phyloP scores from a whole-genome alignment of 1,140 invertebrate species.

The Sycophila sp. region DNA sequence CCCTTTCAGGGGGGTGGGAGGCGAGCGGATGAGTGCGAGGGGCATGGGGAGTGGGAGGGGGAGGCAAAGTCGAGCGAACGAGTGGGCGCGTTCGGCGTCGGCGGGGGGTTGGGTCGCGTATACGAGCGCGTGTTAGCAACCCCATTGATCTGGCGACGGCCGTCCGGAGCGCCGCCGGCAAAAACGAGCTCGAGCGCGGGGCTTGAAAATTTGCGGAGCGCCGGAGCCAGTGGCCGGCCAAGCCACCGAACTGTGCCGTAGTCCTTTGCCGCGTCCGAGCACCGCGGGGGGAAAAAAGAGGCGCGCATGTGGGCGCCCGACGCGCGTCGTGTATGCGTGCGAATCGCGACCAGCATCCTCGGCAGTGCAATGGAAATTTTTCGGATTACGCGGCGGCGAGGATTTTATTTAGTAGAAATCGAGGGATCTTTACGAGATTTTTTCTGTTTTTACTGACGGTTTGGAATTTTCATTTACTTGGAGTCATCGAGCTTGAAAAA shows the following conservation, averaged over 20 bases:
- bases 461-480: too few relatives aligned
- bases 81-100: not conserved
- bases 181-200: constrained; percentile 46
- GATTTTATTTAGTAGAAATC: too few relatives aligned
- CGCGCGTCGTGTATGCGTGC: too few relatives aligned
- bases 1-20: too few relatives aligned
- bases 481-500: too few relatives aligned
- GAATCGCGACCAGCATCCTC: too few relatives aligned
- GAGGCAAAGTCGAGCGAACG: constrained; percentile 35
- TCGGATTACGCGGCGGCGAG: too few relatives aligned
- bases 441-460: too few relatives aligned
- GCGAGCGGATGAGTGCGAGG: not conserved
- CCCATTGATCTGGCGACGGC: constrained; percentile 65
- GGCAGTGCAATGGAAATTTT: too few relatives aligned
- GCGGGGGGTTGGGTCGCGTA: constrained; percentile 50
- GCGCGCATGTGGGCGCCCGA: too few relatives aligned
- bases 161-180: constrained; percentile 64
- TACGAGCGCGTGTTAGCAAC: constrained; percentile 65
- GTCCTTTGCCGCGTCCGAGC: constrained; percentile 37
- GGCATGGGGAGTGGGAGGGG: not conserved
- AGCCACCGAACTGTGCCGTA: constrained; percentile 55
- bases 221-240: too few relatives aligned
- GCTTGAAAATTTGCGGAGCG: constrained; percentile 65
- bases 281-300: constrained; percentile 36
- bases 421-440: too few relatives aligned